phyloP scores from a whole-genome alignment of 1,140 invertebrate species.

The Euura lappo region DNA sequence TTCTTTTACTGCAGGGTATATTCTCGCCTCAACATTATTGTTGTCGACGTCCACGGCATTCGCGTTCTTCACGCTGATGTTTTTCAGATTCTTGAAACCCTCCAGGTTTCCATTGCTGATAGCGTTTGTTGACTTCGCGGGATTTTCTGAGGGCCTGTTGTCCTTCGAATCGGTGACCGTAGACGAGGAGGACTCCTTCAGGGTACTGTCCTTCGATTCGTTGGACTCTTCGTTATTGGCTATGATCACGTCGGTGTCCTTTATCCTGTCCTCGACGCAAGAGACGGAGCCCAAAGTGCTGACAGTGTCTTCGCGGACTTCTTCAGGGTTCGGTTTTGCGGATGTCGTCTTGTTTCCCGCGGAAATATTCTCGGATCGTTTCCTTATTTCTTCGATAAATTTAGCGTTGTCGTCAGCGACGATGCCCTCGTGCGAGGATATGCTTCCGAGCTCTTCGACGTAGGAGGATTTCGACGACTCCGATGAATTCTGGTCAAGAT shows the following conservation, averaged over 20 bases:
- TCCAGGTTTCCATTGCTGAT: background rate
- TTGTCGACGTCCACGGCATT: background rate
- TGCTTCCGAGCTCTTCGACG: conserved; percentile 49
- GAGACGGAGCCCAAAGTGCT: conserved; percentile 51
- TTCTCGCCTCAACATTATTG: background rate
- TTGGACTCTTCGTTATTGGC: conserved; percentile 8
- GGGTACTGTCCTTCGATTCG: conserved; percentile 23
- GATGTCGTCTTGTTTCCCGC: background rate
- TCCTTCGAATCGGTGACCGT: background rate
- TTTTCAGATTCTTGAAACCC: background rate
- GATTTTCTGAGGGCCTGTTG: background rate
- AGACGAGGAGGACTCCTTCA: conserved; percentile 21
- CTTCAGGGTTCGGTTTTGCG: conserved; percentile 16
- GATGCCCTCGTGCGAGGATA: conserved; percentile 47
- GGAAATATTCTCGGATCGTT: background rate
- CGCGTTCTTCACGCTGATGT: background rate
- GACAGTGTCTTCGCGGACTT: conserved; percentile 29
- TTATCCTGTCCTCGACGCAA: conserved; percentile 48
- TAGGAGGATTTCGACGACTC: conserved; percentile 53
- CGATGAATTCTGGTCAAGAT: conserved; percentile 43
- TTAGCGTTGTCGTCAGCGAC: conserved; percentile 24
- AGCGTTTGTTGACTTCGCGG: background rate
- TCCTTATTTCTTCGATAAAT: conserved; percentile 5
- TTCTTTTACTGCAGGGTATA: background rate
- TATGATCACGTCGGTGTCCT: conserved; percentile 28